Evolutionary conservation across 2,888 invertebrate genomes (phyloP).

Genomic region (Asteroscopus sphinx): DNA sequence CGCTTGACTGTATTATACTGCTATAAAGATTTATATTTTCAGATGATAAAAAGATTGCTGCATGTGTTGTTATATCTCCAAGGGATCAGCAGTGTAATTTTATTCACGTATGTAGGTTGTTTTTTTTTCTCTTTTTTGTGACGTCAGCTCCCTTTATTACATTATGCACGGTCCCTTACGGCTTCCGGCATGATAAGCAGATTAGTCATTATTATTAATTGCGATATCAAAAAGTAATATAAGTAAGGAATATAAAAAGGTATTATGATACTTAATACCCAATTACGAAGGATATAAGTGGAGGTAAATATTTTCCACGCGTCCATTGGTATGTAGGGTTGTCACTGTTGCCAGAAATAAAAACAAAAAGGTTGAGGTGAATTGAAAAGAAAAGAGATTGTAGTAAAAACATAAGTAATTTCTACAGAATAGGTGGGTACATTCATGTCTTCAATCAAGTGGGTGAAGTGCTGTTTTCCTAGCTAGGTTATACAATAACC

Average conservation of each 20-base stretch:
- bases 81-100: slow-evolving; percentile 7
- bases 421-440: too few relatives aligned
- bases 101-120: slow-evolving; percentile 12
- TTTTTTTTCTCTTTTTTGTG: slow-evolving; percentile 17
- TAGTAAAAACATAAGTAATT: too few relatives aligned
- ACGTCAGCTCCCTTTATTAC: slow-evolving; percentile 34
- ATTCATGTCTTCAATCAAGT: too few relatives aligned
- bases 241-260: slow-evolving; percentile 14
- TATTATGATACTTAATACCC: slow-evolving; percentile 24
- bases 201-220: slow-evolving; percentile 47
- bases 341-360: not conserved
- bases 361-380: too few relatives aligned
- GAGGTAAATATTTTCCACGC: slow-evolving; percentile 27
- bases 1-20: too few relatives aligned
- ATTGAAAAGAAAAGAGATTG: too few relatives aligned
- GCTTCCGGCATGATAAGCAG: slow-evolving; percentile 23
- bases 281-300: slow-evolving; percentile 11
- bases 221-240: slow-evolving; percentile 26
- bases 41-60: too few relatives aligned
- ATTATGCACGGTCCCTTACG: slow-evolving; percentile 13
- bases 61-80: not conserved
- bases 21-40: too few relatives aligned
- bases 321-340: slow-evolving; percentile 17
- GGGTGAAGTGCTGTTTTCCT: too few relatives aligned
- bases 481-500: too few relatives aligned